phyloP scores from a whole-genome alignment of 2,113 vertebrate genomes.

The Pelobates fuscus region DNA sequence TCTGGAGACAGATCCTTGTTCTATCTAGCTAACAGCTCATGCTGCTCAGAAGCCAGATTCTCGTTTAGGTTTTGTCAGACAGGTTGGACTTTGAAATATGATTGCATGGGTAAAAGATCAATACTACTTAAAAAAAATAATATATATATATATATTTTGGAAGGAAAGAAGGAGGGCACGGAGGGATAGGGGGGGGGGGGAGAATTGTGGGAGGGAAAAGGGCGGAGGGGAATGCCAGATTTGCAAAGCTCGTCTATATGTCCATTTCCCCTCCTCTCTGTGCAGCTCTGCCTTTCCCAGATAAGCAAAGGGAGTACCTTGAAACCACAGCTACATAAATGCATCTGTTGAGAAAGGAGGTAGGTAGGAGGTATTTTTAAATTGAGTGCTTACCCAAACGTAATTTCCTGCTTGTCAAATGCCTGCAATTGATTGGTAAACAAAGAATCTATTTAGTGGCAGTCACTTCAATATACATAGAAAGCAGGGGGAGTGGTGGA shows the following conservation, averaged over 20 bases:
- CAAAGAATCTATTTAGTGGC: constrained; percentile 44
- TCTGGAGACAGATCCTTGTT: background rate
- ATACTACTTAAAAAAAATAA: constrained; percentile 43
- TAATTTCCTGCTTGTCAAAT: constrained; percentile 50
- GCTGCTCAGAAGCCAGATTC: background rate
- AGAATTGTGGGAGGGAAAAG: background rate
- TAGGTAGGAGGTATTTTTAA: constrained; percentile 50
- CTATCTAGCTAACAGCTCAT: constrained; percentile 3
- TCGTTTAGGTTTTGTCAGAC: constrained; percentile 26
- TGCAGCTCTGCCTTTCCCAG: constrained; percentile 36
- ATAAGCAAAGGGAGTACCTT: constrained; percentile 46
- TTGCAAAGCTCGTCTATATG: constrained; percentile 41
- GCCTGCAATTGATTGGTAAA: constrained; percentile 49
- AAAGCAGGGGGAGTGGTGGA: constrained; percentile 7
- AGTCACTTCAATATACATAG: constrained; percentile 33
- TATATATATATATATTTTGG: constrained; percentile 48
- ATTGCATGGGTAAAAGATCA: constrained; percentile 39
- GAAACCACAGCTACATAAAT: constrained; percentile 47
- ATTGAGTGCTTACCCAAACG: constrained; percentile 48
- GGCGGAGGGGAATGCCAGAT: constrained; percentile 29
- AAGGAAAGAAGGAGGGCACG: constrained; percentile 24
- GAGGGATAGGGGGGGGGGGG: constrained; percentile 9
- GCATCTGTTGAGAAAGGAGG: constrained; percentile 44
- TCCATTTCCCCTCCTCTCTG: constrained; percentile 35
- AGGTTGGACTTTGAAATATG: constrained; percentile 45